Percentiles rank a stretch among this genome's conserved stretches.
Conservation (phyloP, 2,888 invertebrate genomes). For the Morpho helenor region DNA sequence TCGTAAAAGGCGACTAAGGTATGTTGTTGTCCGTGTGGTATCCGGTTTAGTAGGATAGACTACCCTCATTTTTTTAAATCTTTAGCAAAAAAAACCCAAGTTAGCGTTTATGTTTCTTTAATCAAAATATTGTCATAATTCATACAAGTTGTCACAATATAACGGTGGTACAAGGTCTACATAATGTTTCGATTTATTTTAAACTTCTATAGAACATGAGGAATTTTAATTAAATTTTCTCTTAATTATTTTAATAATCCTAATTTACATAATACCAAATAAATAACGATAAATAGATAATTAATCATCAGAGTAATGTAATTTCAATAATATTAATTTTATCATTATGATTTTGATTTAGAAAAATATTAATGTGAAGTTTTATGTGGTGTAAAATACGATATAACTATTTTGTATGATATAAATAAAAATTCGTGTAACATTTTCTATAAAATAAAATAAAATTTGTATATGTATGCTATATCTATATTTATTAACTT, state of each 20-base stretch:
- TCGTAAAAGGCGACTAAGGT: too few relatives aligned
- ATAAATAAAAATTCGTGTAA: not conserved
- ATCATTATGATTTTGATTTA: too few relatives aligned
- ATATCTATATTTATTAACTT: slow-evolving; percentile 2
- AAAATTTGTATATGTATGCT: not conserved
- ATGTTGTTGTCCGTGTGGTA: too few relatives aligned
- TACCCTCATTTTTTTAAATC: not conserved
- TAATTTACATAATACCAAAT: not conserved
- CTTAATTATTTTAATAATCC: not conserved
- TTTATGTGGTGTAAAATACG: too few relatives aligned
- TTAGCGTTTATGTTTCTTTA: not conserved
- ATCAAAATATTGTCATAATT: not conserved
- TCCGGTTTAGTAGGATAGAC: too few relatives aligned
- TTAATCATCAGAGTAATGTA: not conserved
- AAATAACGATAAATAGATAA: too few relatives aligned
- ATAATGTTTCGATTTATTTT: not conserved
- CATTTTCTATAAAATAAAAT: slow-evolving; percentile 5
- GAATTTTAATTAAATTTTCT: too few relatives aligned
- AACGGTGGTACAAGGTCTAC: slow-evolving; percentile 5
- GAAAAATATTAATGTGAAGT: too few relatives aligned
- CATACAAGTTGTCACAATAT: not conserved
- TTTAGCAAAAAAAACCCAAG: not conserved
- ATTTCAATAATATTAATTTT: too few relatives aligned
- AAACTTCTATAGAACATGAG: not conserved
- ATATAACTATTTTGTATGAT: not conserved